Percentiles rank a stretch among this genome's conserved stretches.
phyloP scores from a whole-genome alignment of 2,888 invertebrate species.

The Dolomedes plantarius region DNA sequence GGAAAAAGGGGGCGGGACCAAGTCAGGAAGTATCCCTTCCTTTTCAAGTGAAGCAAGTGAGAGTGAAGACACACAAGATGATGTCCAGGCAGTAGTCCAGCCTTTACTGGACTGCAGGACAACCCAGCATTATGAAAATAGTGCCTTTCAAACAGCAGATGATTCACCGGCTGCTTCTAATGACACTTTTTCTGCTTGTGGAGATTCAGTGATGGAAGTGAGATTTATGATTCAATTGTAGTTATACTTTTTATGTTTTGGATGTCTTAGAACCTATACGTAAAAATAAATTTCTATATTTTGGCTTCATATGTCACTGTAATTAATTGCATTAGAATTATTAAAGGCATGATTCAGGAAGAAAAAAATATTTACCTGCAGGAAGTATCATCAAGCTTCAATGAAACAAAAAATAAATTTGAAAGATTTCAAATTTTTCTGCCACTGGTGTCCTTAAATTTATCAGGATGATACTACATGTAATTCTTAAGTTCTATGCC shows the following conservation, averaged over 20 bases:
- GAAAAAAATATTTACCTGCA: too few species aligned
- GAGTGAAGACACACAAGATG: conserved; percentile 71
- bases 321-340: too few species aligned
- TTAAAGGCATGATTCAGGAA: too few species aligned
- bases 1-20: conserved; percentile 74
- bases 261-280: too few species aligned
- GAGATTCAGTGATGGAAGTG: conserved; percentile 73
- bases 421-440: too few species aligned
- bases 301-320: conserved; percentile 53
- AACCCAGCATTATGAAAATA: conserved; percentile 73
- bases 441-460: too few species aligned
- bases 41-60: conserved; percentile 74
- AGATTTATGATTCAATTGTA: background rate
- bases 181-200: conserved; percentile 71
- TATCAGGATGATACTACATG: too few species aligned
- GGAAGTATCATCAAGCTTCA: too few species aligned
- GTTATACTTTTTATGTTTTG: too few species aligned
- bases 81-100: conserved; percentile 54
- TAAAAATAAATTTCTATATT: conserved; percentile 29
- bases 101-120: conserved; percentile 54
- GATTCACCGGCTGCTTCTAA: conserved; percentile 73
- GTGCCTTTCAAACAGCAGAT: conserved; percentile 73
- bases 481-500: too few species aligned
- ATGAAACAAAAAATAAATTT: too few species aligned
- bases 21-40: conserved; percentile 73